Evolutionary conservation across 1,140 invertebrate genomes (phyloP).

Genomic region (Drosophila leontia): DNA sequence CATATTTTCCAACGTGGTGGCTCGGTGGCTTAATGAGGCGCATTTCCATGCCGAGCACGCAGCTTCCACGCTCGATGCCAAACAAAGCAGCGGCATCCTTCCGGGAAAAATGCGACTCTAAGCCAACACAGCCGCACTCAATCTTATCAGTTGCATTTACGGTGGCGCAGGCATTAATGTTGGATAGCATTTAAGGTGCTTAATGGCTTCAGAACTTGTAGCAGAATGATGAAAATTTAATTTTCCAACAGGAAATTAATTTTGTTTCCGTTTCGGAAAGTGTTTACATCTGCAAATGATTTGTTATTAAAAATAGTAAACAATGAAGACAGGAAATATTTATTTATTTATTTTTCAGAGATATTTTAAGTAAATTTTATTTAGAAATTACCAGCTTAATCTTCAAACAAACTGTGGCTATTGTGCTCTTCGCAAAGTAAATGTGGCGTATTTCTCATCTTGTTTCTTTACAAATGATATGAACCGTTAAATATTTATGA

Average conservation of each 20-base stretch:
- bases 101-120: conserved; percentile 37
- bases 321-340: background rate
- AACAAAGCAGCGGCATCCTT: conserved; percentile 49
- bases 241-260: conserved; percentile 45
- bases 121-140: conserved; percentile 26
- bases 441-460: no score
- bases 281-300: background rate
- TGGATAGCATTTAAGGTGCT: conserved; percentile 14
- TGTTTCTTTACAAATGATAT: background rate
- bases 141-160: conserved; percentile 47
- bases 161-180: conserved; percentile 18
- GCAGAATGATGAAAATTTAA: conserved; percentile 11
- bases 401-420: background rate
- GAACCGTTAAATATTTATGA: conserved; percentile 13
- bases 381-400: background rate
- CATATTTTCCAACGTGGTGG: conserved; percentile 66
- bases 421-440: background rate
- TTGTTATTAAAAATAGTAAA: background rate
- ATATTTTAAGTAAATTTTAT: background rate
- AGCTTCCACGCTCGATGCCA: conserved; percentile 28
- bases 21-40: conserved; percentile 67
- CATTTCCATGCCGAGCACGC: conserved; percentile 66
- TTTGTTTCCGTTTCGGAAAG: conserved; percentile 4
- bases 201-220: background rate
- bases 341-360: background rate